These are phyloP conservation scores for Parapsyche elsis DNA, from an alignment of 1,140 invertebrate genomes.

Conservation along the genomic window DNA sequence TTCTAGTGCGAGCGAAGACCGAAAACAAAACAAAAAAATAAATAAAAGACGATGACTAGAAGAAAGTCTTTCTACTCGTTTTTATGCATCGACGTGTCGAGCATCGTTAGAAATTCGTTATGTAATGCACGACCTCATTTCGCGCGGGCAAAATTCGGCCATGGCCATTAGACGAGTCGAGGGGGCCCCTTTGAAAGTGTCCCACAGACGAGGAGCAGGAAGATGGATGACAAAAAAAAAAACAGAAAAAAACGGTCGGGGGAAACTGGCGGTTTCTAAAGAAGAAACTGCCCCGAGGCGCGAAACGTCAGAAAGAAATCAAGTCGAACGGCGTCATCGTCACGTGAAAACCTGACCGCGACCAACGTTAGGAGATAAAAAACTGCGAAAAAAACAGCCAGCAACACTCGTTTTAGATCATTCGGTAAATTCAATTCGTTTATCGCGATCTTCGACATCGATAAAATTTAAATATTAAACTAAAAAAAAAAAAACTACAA, in stretches of 20 bases:
- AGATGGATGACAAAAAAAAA: not conserved
- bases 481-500: too few relatives aligned
- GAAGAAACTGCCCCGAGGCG: constrained; percentile 13
- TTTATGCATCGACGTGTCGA: constrained; percentile 15
- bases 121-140: constrained; percentile 32
- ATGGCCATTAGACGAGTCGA: not conserved
- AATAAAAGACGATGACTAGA: constrained; percentile 3
- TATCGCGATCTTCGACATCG: not conserved
- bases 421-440: not conserved
- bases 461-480: too few relatives aligned
- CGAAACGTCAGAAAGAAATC: constrained; percentile 44
- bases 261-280: constrained; percentile 29
- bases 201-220: not conserved
- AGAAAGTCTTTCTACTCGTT: constrained; percentile 34
- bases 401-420: not conserved
- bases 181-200: not conserved
- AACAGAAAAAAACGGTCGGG: not conserved
- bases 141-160: constrained; percentile 24
- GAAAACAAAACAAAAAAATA: not conserved
- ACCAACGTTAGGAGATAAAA: constrained; percentile 15
- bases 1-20: too few relatives aligned
- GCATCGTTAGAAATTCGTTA: constrained; percentile 38
- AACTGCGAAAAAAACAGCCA: not conserved
- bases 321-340: constrained; percentile 33
- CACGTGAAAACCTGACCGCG: constrained; percentile 39